Evolutionary conservation across 2,113 vertebrate genomes (phyloP).

Genomic region (Lampris megalopsis): DNA sequence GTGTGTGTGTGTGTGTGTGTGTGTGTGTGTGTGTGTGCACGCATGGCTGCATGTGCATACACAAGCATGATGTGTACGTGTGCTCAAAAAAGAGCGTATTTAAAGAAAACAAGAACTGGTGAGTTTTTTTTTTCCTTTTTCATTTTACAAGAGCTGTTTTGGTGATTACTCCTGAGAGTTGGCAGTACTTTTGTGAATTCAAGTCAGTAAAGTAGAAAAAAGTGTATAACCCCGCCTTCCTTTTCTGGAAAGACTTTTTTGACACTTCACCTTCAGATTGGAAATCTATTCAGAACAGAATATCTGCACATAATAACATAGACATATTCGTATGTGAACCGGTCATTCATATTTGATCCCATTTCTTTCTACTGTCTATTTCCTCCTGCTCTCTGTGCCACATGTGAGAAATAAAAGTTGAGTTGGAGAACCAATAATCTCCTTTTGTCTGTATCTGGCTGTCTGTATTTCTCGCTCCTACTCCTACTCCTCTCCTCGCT

Average conservation of each 20-base stretch:
- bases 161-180: constrained; percentile 25
- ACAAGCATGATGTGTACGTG: too few species aligned
- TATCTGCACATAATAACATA: not conserved
- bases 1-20: not conserved
- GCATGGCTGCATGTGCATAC: not conserved
- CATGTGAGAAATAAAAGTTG: constrained; percentile 66
- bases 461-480: constrained; percentile 39
- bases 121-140: not conserved
- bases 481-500: constrained; percentile 21
- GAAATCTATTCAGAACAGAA: constrained; percentile 51
- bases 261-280: constrained; percentile 65
- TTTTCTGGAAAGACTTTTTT: constrained; percentile 84
- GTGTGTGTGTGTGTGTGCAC: not conserved
- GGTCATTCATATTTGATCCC: too few species aligned
- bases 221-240: constrained; percentile 54
- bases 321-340: too few species aligned
- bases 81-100: too few species aligned
- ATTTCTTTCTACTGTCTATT: not conserved
- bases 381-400: constrained; percentile 22
- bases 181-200: constrained; percentile 29
- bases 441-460: not conserved
- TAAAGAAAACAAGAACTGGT: not conserved
- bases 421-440: constrained; percentile 41
- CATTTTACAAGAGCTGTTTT: constrained; percentile 22
- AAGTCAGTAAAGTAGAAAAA: constrained; percentile 41